Percentiles rank a stretch among this genome's conserved stretches.
Evolutionary conservation across 2,888 invertebrate species (phyloP).

Genomic region (Oscheius myriophilus): DNA sequence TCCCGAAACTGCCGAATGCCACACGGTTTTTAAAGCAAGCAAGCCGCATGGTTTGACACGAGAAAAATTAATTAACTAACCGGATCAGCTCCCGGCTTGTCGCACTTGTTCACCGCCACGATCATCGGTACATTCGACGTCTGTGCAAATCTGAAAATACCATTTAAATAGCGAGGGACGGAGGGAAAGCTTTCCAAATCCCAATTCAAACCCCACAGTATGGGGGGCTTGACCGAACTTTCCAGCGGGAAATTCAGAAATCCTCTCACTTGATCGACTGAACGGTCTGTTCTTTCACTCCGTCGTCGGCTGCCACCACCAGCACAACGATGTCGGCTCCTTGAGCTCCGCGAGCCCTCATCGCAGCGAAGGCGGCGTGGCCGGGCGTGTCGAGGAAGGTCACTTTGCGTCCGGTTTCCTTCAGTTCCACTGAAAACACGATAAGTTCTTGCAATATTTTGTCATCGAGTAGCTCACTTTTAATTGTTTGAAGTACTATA

Average conservation of each 20-base stretch:
- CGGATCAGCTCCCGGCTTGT: slow-evolving; percentile 88
- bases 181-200: too few relatives aligned
- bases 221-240: too few relatives aligned
- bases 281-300: slow-evolving; percentile 93
- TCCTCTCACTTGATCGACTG: slow-evolving; percentile 80
- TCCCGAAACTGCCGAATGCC: too few relatives aligned
- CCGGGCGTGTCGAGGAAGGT: slow-evolving; percentile 99
- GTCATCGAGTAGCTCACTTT: not conserved
- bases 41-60: too few relatives aligned
- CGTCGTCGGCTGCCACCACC: slow-evolving; percentile 98
- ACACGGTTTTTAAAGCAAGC: slow-evolving; percentile 1
- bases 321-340: slow-evolving; percentile 85
- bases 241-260: not conserved
- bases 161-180: too few relatives aligned
- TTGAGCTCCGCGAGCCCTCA: slow-evolving; percentile 91
- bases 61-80: slow-evolving; percentile 74
- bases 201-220: too few relatives aligned
- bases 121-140: slow-evolving; percentile 84
- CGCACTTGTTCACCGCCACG: slow-evolving; percentile 97
- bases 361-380: slow-evolving; percentile 93
- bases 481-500: not conserved
- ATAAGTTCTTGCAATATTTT: not conserved
- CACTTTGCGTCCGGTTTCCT: slow-evolving; percentile 71
- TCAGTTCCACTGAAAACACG: slow-evolving; percentile 22
- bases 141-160: slow-evolving; percentile 76